Percentiles rank a stretch among this genome's conserved stretches.
Conservation (phyloP, 2,113 vertebrate genomes). For the Maylandia zebra region DNA sequence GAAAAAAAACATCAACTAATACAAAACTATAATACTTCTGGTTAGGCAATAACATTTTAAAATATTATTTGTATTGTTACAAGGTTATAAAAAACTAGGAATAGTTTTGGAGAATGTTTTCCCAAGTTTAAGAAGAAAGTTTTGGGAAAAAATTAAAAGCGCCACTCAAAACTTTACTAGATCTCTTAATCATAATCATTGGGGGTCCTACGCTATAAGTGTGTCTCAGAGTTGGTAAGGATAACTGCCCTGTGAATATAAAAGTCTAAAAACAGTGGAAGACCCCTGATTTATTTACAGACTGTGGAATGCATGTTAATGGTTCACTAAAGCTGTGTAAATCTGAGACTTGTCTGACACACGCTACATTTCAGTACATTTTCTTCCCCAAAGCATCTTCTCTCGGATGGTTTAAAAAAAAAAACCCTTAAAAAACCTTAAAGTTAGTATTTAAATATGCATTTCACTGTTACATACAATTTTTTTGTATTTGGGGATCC, state of each 20-base stretch:
- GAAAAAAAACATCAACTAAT: neutral
- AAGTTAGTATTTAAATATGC: neutral
- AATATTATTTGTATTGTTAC: neutral
- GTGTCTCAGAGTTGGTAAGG: neutral
- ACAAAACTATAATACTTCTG: neutral
- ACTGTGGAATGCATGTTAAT: neutral
- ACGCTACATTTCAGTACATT: rapidly evolving
- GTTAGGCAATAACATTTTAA: neutral
- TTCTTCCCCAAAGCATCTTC: neutral
- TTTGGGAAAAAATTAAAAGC: neutral
- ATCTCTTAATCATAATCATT: neutral
- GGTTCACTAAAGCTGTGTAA: neutral
- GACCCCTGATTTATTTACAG: neutral
- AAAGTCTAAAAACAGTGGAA: neutral
- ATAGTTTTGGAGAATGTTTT: neutral
- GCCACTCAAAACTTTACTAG: neutral
- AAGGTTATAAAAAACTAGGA: neutral
- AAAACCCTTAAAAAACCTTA: neutral
- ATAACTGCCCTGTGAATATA: neutral
- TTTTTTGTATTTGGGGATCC: neutral
- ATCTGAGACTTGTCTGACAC: neutral
- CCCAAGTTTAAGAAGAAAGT: neutral
- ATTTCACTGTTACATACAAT: neutral
- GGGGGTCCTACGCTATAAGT: neutral
- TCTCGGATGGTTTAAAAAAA: rapidly evolving